A percentile compares a stretch with the other conserved stretches of the same genome.
These are phyloP conservation scores for Gallinago nigripennis DNA, from an alignment of 2,797 vertebrate genomes.

Conservation along the genomic window DNA sequence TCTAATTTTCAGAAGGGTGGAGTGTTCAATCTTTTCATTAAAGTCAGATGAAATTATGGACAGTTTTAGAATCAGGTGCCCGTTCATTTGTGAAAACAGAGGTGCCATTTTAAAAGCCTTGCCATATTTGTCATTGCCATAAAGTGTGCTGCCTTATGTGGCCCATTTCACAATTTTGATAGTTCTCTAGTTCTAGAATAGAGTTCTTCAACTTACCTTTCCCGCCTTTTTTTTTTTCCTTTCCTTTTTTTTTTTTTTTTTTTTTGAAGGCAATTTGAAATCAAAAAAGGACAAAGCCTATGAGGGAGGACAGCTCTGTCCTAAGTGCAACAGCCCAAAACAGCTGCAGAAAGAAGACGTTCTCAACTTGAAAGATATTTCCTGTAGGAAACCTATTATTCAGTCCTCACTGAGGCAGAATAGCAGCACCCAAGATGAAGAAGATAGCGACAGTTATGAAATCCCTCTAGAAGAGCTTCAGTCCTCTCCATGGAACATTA, in stretches of 20 bases:
- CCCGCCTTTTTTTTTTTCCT: neutral
- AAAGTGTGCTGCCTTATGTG: neutral
- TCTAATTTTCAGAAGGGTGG: neutral
- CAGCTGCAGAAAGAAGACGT: conserved; percentile 78
- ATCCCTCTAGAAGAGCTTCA: conserved; percentile 67
- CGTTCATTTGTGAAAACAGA: neutral
- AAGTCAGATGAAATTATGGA: neutral
- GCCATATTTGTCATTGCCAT: neutral
- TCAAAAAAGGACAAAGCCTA: conserved; percentile 90
- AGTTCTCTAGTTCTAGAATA: neutral
- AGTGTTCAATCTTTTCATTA: neutral
- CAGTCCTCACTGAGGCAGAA: conserved; percentile 69
- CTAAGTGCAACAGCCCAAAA: conserved; percentile 82
- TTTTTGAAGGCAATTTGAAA: conserved; percentile 84
- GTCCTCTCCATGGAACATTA: conserved; percentile 80
- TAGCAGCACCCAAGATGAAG: conserved; percentile 11
- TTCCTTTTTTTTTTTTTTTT: neutral
- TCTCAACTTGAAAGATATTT: conserved; percentile 70
- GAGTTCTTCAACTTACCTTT: neutral
- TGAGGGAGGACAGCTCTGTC: conserved; percentile 85
- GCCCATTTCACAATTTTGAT: neutral
- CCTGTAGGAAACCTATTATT: conserved; percentile 83
- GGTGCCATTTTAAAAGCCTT: neutral
- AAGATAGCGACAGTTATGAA: conserved; percentile 64
- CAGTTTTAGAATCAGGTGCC: neutral